Evolutionary conservation across 2,888 invertebrate species (phyloP).

Genomic region (Dynastes maya): DNA sequence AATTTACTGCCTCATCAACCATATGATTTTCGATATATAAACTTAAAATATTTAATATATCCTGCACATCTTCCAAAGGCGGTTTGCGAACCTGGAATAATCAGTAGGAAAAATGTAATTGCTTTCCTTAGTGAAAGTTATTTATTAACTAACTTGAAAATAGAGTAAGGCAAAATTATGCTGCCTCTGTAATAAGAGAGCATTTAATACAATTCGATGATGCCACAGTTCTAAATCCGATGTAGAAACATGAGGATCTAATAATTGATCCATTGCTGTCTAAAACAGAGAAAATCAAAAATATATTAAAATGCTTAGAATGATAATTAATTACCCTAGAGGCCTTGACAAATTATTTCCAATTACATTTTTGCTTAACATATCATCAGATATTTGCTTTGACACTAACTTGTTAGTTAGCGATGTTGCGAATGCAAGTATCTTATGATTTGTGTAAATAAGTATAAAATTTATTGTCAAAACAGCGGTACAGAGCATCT

Average conservation of each 20-base stretch:
- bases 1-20: conserved; percentile 79
- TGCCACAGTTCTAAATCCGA: conserved; percentile 80
- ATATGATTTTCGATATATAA: conserved; percentile 78
- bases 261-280: conserved; percentile 78
- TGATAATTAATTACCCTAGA: too few species aligned
- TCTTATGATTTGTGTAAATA: too few species aligned
- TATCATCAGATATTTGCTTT: too few species aligned
- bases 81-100: conserved; percentile 68
- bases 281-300: conserved; percentile 61
- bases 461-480: too few species aligned
- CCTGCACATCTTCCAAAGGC: conserved; percentile 64
- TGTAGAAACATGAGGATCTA: conserved; percentile 75
- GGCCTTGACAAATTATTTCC: too few species aligned
- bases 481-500: too few species aligned
- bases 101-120: conserved; percentile 7
- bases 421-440: too few species aligned
- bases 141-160: conserved; percentile 71
- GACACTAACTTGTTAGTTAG: too few species aligned
- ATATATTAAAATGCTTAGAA: too few species aligned
- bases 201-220: conserved; percentile 79
- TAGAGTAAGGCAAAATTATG: conserved; percentile 82
- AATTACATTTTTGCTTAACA: too few species aligned
- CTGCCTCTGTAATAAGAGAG: conserved; percentile 79
- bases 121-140: background rate
- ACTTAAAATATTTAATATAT: conserved; percentile 75